Percentiles rank a stretch among this genome's conserved stretches.
These are phyloP conservation scores for Drosophila fungiperda DNA, from an alignment of 2,888 invertebrate species.

Conservation along the genomic window DNA sequence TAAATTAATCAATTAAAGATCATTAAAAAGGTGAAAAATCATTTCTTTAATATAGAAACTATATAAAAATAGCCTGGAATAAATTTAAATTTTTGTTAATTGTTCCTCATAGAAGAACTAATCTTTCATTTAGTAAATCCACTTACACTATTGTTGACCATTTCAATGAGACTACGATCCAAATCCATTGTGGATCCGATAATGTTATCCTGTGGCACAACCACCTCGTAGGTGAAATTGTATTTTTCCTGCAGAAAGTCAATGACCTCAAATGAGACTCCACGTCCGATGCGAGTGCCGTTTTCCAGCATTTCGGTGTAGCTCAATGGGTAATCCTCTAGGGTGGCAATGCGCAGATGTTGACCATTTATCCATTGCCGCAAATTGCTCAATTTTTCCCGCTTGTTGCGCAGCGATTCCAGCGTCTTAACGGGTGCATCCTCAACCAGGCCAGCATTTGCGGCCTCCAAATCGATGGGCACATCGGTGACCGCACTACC, in stretches of 20 bases:
- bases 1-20: not conserved
- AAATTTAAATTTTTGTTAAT: not conserved
- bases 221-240: conserved; percentile 90
- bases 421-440: conserved; percentile 61
- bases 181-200: conserved; percentile 86
- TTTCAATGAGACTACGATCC: conserved; percentile 88
- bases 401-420: conserved; percentile 65
- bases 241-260: conserved; percentile 89
- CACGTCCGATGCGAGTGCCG: conserved; percentile 87
- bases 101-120: not conserved
- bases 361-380: conserved; percentile 80
- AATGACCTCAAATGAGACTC: conserved; percentile 91
- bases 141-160: conserved; percentile 86
- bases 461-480: conserved; percentile 42
- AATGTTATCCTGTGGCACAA: conserved; percentile 88
- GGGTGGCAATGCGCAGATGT: conserved; percentile 82
- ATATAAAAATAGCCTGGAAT: not conserved
- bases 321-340: conserved; percentile 88
- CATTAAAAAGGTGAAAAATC: not conserved
- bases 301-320: conserved; percentile 86
- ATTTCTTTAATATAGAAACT: not conserved
- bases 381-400: conserved; percentile 59
- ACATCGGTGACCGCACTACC: conserved; percentile 28
- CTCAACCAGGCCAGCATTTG: conserved; percentile 44
- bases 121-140: not conserved